phyloP scores from a whole-genome alignment of 2,888 invertebrate genomes.

The Chrysolina haemoptera region DNA sequence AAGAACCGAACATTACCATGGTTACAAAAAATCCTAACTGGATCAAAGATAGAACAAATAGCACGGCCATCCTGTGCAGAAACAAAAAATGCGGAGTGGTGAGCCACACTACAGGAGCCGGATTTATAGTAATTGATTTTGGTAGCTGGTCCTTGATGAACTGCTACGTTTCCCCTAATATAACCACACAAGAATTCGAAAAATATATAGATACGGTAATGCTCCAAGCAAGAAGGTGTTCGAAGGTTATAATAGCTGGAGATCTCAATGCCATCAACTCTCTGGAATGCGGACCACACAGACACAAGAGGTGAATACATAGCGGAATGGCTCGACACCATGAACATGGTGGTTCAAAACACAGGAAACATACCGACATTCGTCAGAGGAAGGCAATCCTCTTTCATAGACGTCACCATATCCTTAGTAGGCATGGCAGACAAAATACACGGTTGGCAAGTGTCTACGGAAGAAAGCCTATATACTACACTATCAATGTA shows the following conservation, averaged over 20 bases:
- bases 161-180: conserved; percentile 22
- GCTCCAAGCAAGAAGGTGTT: background rate
- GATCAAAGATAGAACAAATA: background rate
- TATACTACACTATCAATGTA: too few species aligned
- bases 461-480: background rate
- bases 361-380: conserved; percentile 3
- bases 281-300: conserved; percentile 15
- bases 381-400: conserved; percentile 14
- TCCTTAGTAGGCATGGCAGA: background rate
- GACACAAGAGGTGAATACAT: conserved; percentile 22
- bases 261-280: conserved; percentile 30
- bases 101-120: background rate
- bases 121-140: background rate
- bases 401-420: conserved; percentile 10
- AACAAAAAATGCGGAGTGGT: conserved; percentile 3
- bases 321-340: conserved; percentile 14
- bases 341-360: conserved; percentile 15
- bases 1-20: background rate
- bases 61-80: background rate
- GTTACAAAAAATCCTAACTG: background rate
- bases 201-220: conserved; percentile 27
- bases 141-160: background rate
- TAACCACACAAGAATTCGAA: conserved; percentile 11
- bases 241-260: conserved; percentile 15
- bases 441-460: conserved; percentile 7